Percentiles rank a stretch among this genome's conserved stretches.
These are phyloP conservation scores for Synchiropus splendidus DNA, from an alignment of 2,113 vertebrate genomes.

Conservation along the genomic window DNA sequence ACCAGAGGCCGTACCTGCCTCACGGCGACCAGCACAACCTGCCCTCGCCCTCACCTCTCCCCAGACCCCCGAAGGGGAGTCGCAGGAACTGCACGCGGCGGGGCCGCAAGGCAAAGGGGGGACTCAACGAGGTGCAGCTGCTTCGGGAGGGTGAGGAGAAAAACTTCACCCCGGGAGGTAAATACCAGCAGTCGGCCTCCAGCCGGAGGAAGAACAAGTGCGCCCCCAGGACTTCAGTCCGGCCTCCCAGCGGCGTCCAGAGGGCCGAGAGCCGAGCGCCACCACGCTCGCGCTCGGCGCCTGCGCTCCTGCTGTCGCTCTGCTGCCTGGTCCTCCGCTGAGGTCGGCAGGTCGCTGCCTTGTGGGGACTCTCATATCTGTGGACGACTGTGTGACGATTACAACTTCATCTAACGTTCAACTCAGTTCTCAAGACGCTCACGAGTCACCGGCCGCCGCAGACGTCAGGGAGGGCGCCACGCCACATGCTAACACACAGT, in stretches of 20 bases:
- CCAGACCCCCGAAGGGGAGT: constrained; percentile 52
- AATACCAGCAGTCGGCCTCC: constrained; percentile 52
- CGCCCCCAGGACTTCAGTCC: constrained; percentile 75
- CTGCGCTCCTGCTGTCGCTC: constrained; percentile 61
- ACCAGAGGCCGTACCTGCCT: constrained; percentile 59
- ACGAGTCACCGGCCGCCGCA: too few species aligned
- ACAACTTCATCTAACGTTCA: too few species aligned
- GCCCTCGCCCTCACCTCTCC: constrained; percentile 48
- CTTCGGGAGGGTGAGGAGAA: constrained; percentile 45
- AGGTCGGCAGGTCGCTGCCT: too few species aligned
- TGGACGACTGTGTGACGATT: too few species aligned
- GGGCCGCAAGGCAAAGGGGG: constrained; percentile 67
- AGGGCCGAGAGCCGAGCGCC: constrained; percentile 65
- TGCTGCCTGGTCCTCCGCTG: neutral
- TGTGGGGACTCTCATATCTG: neutral
- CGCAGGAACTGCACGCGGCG: constrained; percentile 82
- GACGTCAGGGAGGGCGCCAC: too few species aligned
- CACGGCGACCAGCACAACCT: constrained; percentile 63
- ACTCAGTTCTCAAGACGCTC: too few species aligned
- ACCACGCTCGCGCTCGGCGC: constrained; percentile 46
- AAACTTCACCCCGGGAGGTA: constrained; percentile 61
- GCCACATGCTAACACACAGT: too few species aligned
- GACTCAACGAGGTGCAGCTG: constrained; percentile 68
- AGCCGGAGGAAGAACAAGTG: constrained; percentile 85
- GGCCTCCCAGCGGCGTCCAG: constrained; percentile 85